A percentile compares a stretch with the other conserved stretches of the same genome.
Evolutionary conservation across 2,888 invertebrate genomes (phyloP).

Genomic region (Alcis repandata): DNA sequence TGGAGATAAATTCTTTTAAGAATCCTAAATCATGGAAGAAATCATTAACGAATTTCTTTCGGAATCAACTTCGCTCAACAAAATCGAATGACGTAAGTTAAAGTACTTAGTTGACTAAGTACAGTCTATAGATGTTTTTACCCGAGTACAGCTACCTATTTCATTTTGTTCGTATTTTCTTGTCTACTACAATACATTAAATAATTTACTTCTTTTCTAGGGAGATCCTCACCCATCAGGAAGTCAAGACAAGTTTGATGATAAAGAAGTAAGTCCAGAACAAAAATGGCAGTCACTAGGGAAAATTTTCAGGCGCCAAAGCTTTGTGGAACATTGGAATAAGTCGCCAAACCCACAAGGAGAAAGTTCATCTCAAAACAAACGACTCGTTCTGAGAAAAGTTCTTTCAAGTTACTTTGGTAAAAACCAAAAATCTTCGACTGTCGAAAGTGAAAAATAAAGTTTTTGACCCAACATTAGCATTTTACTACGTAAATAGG

Average conservation of each 20-base stretch:
- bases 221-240: conserved; percentile 71
- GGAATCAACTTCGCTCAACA: conserved; percentile 75
- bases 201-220: conserved; percentile 52
- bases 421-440: conserved; percentile 67
- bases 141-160: no score
- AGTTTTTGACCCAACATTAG: conserved; percentile 7
- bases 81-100: conserved; percentile 78
- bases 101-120: neutral
- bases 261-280: conserved; percentile 73
- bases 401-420: conserved; percentile 80
- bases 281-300: conserved; percentile 84
- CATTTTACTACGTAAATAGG: neutral
- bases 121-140: no score
- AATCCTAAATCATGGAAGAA: conserved; percentile 80
- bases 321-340: conserved; percentile 73
- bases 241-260: conserved; percentile 72
- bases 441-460: conserved; percentile 61
- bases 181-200: neutral
- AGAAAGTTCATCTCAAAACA: conserved; percentile 71
- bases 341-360: conserved; percentile 68
- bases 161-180: neutral
- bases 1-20: conserved; percentile 73
- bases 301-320: conserved; percentile 81
- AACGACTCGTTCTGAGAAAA: conserved; percentile 75
- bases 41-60: conserved; percentile 79